Base-by-base conservation (phyloP, 2,113 vertebrate genomes). In the Megaleporinus macrocephalus region DNA sequence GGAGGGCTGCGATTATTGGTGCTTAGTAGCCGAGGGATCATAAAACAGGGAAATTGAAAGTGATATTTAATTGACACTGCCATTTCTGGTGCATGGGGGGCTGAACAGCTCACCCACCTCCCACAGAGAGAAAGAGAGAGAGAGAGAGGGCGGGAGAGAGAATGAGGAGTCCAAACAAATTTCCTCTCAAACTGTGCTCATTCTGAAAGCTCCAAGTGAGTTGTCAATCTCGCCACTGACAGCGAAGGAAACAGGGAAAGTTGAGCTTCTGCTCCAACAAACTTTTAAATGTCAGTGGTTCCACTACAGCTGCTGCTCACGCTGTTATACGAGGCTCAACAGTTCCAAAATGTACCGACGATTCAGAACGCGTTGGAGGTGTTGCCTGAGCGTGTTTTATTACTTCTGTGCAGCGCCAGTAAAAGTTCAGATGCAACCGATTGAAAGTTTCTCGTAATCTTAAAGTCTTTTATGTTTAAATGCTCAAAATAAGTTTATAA, bases 21-120 rank as follows among this genome's bases (percentile, higher is more conserved):
- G 94, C 88, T 95, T 94, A 95, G 93, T 95, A 94, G 91, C 91
- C 92, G 90, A 88, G 91, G 90, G 93, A 95, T 94, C 90, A 94
- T 95, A 96, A 95, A 97, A 92, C 94, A 95, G 93, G 93, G 93
- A 96, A 96, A 95, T 91, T 92, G 93, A 94, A 96, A 95, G 94
- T 93, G 88, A 95, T 93, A 90, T 93, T 95, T 97, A 95, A 96
- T 94, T 95, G 96, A 95, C 94, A 96, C 94, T 93, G 90, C 91
- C 92, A 89, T 94, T 93, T 93, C 87, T 91, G 93, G 90, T 91
- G 90, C 89, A 78, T 24, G 90, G 88, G 83, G 24, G 81, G 78
- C 73, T n/a, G 81, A 83, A 77, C 86, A 84, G 87, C 85, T 86
- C 79, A 51, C 85, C 83, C 36, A 63, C 73, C 81, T 76, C 89